Base-by-base conservation (phyloP, 2,113 vertebrate species). In the Setophaga kirtlandii region DNA sequence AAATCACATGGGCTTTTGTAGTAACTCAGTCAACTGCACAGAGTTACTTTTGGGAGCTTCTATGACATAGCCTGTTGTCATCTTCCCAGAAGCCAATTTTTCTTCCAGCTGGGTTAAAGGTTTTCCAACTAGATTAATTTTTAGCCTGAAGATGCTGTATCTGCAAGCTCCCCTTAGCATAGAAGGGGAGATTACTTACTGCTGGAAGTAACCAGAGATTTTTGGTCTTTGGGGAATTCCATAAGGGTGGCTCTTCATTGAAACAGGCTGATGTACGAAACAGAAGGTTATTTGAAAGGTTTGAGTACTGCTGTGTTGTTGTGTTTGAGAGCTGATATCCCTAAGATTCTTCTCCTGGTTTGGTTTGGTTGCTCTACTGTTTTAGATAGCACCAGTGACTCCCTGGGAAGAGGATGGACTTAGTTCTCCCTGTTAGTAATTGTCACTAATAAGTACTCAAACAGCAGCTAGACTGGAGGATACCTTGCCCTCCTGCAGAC, bases 381-480 rank as follows among this genome's bases (percentile, higher is more conserved):
- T 93, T 83, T 75, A 63, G 93, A 88, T 28, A 78, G 67, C 0
- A 3, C 4, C 23, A 55, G 41, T 0, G 3, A 31, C 55, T 63
- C 46, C 35, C 47, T 83, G 7, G 14, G 41, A n/a, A 87, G 41
- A 70, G 37, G 35, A 70, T 87, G 47, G 42, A 83, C 64, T 90
- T 86, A 47, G 35, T 24, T 80, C 47, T 67, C 47, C 52, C 22
- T 70, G 24, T 83, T 91, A 83, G n/a, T 86, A 80, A 67, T 80
- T 95, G 82, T 35, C 52, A 63, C 47, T 88, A 90, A 90, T 85
- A 92, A 90, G 42, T 67, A 80, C 23, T 31, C 78, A 83, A 97
- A 56, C 21, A 74, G 27, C 37, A 71, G 56, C 42, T 81, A 73
- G 39, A 55, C 42, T 67, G 52, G 33, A 74, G 63, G 37, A 86